Conservation (phyloP, 2,888 invertebrate species). For the Cistogaster globosa region DNA sequence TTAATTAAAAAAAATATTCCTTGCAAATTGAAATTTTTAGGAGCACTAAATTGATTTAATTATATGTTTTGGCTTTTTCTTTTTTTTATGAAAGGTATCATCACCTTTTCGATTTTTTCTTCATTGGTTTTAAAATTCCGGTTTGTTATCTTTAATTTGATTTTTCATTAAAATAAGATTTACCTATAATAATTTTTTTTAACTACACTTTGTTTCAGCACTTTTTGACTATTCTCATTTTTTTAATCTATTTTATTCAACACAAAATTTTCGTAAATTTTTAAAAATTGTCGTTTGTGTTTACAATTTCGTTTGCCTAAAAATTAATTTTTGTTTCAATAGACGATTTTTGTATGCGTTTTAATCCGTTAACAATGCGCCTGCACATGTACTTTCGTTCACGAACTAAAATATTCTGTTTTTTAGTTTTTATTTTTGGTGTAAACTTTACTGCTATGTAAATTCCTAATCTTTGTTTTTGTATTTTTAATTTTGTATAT, state of each 20-base stretch:
- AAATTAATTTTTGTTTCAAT: constrained; percentile 21
- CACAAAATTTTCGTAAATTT: background rate
- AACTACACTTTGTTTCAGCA: too few species aligned
- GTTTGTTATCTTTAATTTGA: too few species aligned
- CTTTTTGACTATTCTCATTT: too few species aligned
- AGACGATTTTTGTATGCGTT: constrained; percentile 7
- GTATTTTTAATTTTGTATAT: background rate
- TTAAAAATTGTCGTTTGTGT: background rate
- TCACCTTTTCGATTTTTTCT: too few species aligned
- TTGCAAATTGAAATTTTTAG: too few species aligned
- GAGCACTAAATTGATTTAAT: too few species aligned
- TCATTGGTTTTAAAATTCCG: too few species aligned
- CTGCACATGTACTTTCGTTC: constrained; percentile 61
- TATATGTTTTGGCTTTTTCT: too few species aligned
- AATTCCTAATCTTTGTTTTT: constrained; percentile 39
- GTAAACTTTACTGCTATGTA: constrained; percentile 51
- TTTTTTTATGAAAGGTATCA: too few species aligned
- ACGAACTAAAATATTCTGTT: constrained; percentile 58
- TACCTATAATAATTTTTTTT: too few species aligned
- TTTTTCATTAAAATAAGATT: too few species aligned
- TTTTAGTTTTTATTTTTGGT: constrained; percentile 38
- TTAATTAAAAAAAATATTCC: too few species aligned
- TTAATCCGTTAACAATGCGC: constrained; percentile 44
- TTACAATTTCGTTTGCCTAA: background rate
- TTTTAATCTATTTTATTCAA: background rate